These are phyloP conservation scores for Phrynocephalus forsythii DNA, from an alignment of 2,797 vertebrate species.

Conservation along the genomic window DNA sequence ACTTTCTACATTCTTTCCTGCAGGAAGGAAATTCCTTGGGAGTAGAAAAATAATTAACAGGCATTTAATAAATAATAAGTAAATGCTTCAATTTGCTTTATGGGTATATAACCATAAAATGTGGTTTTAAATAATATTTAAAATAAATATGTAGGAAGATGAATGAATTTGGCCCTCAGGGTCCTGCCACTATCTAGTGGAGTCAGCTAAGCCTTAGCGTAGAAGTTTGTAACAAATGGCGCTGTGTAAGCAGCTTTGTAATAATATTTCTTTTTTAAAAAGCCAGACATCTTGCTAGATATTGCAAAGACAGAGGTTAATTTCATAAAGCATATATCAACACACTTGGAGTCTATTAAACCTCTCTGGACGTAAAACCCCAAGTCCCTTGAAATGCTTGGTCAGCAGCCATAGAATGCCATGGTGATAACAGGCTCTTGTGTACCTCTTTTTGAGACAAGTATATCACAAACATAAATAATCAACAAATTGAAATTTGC, in stretches of 20 bases:
- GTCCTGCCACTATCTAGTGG: too few relatives aligned
- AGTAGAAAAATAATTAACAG: too few relatives aligned
- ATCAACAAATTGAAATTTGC: slow-evolving; percentile 49
- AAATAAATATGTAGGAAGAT: not conserved
- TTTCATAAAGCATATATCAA: slow-evolving; percentile 24
- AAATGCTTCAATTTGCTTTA: not conserved
- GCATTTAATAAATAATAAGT: too few relatives aligned
- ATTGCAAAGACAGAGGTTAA: slow-evolving; percentile 12
- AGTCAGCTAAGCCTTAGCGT: not conserved
- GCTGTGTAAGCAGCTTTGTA: not conserved
- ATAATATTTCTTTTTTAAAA: not conserved
- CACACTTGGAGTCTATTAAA: not conserved
- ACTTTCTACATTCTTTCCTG: too few relatives aligned
- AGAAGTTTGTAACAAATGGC: not conserved
- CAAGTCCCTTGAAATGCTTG: slow-evolving; percentile 22
- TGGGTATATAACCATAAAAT: not conserved
- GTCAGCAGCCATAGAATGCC: slow-evolving; percentile 46
- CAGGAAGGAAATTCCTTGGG: too few relatives aligned
- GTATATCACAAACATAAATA: slow-evolving; percentile 39
- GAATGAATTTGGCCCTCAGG: not conserved
- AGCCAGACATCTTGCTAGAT: not conserved
- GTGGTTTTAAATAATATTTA: not conserved
- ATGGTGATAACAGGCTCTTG: not conserved
- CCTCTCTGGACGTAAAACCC: not conserved
- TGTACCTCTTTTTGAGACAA: not conserved